phyloP scores from a whole-genome alignment of 1,140 invertebrate genomes.

The Drosophila kikkawai region DNA sequence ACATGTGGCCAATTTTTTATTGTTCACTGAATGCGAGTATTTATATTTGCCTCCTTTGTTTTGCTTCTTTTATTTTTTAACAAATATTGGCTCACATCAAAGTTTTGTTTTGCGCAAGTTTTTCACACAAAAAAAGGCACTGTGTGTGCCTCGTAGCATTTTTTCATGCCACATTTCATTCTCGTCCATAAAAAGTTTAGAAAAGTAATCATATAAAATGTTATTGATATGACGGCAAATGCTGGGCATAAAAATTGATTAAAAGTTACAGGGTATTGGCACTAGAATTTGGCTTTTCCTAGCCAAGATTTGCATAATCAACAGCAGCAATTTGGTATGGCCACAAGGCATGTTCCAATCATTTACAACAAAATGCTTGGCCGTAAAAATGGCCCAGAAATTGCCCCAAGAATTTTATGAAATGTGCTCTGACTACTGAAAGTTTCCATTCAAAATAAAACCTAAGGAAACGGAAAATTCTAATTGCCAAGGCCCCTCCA shows the following conservation, averaged over 20 bases:
- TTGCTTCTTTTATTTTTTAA: constrained; percentile 34
- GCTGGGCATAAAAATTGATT: constrained; percentile 69
- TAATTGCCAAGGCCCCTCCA: constrained; percentile 15
- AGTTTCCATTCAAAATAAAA: not conserved
- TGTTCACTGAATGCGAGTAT: constrained; percentile 69
- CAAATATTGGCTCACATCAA: constrained; percentile 71
- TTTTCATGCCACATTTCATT: constrained; percentile 76
- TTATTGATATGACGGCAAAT: constrained; percentile 70
- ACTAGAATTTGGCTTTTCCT: not conserved
- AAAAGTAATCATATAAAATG: constrained; percentile 82
- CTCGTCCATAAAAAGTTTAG: constrained; percentile 72
- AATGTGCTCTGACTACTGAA: not conserved
- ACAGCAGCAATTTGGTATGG: constrained; percentile 26
- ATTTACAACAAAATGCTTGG: constrained; percentile 17
- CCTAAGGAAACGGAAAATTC: constrained; percentile 4
- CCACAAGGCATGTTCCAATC: constrained; percentile 26
- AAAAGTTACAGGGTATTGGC: constrained; percentile 49
- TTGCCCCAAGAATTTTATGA: constrained; percentile 11
- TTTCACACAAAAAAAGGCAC: not conserved
- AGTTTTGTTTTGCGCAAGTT: constrained; percentile 56
- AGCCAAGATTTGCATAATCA: constrained; percentile 45
- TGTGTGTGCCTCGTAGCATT: not conserved
- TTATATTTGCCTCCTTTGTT: constrained; percentile 67
- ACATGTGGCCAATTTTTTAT: constrained; percentile 78
- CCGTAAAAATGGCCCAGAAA: constrained; percentile 17